Conservation (phyloP, 2,888 invertebrate genomes). For the Drosophila flavopinicola region DNA sequence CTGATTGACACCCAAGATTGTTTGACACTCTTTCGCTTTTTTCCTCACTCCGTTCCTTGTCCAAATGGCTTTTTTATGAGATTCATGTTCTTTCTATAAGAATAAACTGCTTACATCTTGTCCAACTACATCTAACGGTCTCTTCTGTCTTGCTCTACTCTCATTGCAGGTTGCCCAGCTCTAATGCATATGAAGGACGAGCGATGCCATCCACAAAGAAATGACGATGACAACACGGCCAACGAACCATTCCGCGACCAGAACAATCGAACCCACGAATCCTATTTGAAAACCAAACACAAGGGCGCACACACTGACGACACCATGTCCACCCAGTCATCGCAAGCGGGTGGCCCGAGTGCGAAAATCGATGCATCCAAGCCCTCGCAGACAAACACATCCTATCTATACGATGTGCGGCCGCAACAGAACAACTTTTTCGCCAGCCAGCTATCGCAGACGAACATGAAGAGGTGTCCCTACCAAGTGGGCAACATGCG, state of each 20-base stretch:
- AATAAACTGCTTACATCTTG: slow-evolving; percentile 18
- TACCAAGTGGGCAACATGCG: slow-evolving; percentile 15
- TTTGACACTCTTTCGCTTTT: too few relatives aligned
- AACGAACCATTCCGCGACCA: slow-evolving; percentile 17
- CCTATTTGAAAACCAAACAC: slow-evolving; percentile 47
- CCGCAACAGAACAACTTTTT: neutral
- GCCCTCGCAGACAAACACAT: slow-evolving; percentile 42
- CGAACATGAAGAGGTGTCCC: neutral
- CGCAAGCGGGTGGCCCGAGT: slow-evolving; percentile 27
- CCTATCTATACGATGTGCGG: slow-evolving; percentile 21
- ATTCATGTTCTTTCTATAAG: slow-evolving; percentile 9
- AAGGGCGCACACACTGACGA: neutral
- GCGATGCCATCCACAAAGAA: slow-evolving; percentile 26
- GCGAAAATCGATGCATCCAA: neutral
- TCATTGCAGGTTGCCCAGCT: slow-evolving; percentile 61
- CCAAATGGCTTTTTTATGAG: slow-evolving; percentile 17
- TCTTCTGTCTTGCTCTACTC: slow-evolving; percentile 32
- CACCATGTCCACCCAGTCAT: slow-evolving; percentile 9
- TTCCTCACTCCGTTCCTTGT: slow-evolving; percentile 8
- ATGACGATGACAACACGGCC: slow-evolving; percentile 1
- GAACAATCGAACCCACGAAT: slow-evolving; percentile 49
- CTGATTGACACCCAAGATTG: neutral
- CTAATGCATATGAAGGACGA: slow-evolving; percentile 63
- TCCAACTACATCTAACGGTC: slow-evolving; percentile 32
- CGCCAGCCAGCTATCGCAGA: slow-evolving; percentile 24